Base-by-base conservation (phyloP, 2,888 invertebrate genomes). In the Leptogaster cylindrica region DNA sequence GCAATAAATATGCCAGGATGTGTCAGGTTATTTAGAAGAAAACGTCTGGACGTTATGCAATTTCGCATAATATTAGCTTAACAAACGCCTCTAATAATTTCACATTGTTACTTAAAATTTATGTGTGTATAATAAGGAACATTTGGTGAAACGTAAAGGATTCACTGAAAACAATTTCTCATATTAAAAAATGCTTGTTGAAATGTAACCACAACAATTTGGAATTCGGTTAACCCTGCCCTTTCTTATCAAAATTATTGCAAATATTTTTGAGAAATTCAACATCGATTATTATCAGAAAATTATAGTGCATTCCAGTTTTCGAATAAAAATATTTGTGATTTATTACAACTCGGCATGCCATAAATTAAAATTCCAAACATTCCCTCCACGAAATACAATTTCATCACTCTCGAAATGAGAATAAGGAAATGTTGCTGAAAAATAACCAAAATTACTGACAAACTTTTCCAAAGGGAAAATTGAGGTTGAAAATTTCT, bases 21-120 rank as follows among this genome's bases (percentile, higher is more conserved):
- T 41, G 41, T 41, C 41, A 41, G 41, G 41, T 41, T 41, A 41
- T 41, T 41, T 41, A 41, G 41, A 41, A 41, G 41, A 41, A 41
- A 41, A 12, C 41, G 41, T 41, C 41, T 41, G 41, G 41, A 41
- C 41, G 41, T 41, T 18, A n/a, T 41, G 14, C 16, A 41, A 18
- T 41, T 41, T n/a, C 18, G 41, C 41, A 41, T 41, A 41, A 41
- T 41, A 41, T 41, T 41, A 41, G 41, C 14, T 18, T 41, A 41
- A 41, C 14, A 10, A 41, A 18, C 18, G 16, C 41, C 41, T 5
- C n/a, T 14, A 41, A 18, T 14, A 41, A 41, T 41, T 41, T 41
- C 41, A 18, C 18, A 41, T 41, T 14, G 41, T 41, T 41, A 18
- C 16, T 41, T 16, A 41, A 41, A 41, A 41, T 41, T 41, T 41